phyloP scores from a whole-genome alignment of 2,113 vertebrate genomes.

The Halichoerus grypus region DNA sequence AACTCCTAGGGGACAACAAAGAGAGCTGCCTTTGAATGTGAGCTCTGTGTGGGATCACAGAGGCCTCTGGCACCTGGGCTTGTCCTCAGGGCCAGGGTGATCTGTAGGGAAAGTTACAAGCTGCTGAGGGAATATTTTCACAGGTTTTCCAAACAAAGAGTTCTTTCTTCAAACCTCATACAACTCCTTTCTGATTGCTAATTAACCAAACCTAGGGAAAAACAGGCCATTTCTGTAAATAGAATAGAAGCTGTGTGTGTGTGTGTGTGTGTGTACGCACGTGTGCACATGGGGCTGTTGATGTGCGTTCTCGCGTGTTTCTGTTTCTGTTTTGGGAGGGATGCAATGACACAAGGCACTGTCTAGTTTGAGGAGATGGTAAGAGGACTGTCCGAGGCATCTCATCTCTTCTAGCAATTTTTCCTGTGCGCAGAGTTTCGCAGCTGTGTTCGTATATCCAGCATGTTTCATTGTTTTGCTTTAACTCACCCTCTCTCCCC shows the following conservation, averaged over 20 bases:
- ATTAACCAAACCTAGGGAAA: constrained; percentile 57
- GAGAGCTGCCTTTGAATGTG: constrained; percentile 70
- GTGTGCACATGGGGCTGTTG: too few relatives aligned
- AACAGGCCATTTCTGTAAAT: neutral
- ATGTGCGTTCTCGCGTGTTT: neutral
- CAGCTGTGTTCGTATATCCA: neutral
- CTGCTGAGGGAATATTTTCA: constrained; percentile 75
- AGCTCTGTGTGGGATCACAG: constrained; percentile 80
- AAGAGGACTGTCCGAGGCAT: neutral
- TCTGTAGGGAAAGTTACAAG: constrained; percentile 66
- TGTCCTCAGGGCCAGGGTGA: constrained; percentile 63
- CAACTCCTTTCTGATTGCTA: constrained; percentile 65
- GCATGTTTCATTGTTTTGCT: neutral
- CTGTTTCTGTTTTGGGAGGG: neutral
- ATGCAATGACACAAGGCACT: neutral
- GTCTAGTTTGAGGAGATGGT: neutral
- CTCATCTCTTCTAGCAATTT: neutral
- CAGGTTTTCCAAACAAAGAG: constrained; percentile 64
- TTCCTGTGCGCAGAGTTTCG: fast-evolving
- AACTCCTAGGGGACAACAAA: constrained; percentile 81
- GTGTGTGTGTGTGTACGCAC: fast-evolving
- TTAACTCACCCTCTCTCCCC: neutral
- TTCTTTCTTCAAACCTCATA: neutral
- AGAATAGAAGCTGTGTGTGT: neutral
- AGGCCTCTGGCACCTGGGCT: constrained; percentile 79